Base-by-base conservation (phyloP, 2,797 vertebrate genomes). In the Falco novaeseelandiae region DNA sequence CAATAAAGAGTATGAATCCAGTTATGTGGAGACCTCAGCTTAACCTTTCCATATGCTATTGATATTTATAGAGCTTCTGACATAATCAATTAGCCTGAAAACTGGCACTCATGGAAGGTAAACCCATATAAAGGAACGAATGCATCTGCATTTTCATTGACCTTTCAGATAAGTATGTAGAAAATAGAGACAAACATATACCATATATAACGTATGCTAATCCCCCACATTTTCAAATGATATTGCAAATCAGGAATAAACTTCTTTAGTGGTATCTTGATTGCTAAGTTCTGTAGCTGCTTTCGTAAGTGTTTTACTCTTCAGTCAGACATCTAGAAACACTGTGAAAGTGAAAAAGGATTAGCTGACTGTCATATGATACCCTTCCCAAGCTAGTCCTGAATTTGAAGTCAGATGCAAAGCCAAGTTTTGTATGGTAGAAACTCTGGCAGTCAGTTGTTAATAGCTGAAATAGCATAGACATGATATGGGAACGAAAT, bases 1-100 rank as follows among this genome's bases (percentile, higher is more conserved):
- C 97, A 97, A 97, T 98, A 97, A 97, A 90, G 84, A 90, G 81
- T 96, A 94, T 90, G 91, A 96, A 94, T 96, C 61, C 69, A 94
- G 84, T 94, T 96, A 95, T 93, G 94, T 70, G 83, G 87, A 97
- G 96, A 97, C 94, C 93, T 89, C n/a, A 1, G 71, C 84, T 95
- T 97, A 96, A 97, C 90, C 96, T 97, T 97, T 98, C 96, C 94
- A 96, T 96, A 95, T 95, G 95, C 96, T 98, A 98, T 91, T 98
- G 95, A 96, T 98, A 97, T 96, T 98, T 98, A 97, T 96, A 98
- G 94, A 97, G 97, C 97, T 98, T 96, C 96, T 97, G 91, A 96
- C 97, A 92, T 97, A 97, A 97, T 97, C 94, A 97, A 96, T 97
- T 97, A 97, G 88, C 72, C 77, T 97, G 48, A 95, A 97, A 97